Evolutionary conservation across 2,888 invertebrate genomes (phyloP), one percentile per base, ranked within the genome.

Genomic region (Chaetoderma sp.): DNA sequence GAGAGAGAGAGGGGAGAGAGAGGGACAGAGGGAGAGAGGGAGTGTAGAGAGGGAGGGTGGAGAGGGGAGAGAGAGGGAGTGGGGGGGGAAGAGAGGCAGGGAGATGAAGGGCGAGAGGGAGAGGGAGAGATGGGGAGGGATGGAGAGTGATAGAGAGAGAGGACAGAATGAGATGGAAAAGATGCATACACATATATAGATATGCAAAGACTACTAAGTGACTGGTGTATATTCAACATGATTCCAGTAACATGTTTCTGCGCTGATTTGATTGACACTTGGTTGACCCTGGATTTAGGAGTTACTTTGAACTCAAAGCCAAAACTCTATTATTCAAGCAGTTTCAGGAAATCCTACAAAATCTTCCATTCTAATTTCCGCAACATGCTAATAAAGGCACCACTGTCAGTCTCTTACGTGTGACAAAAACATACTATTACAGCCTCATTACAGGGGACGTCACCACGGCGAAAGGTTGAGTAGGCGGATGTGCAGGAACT

Each of bases 61-160:
- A 32, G 45, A 32, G 32, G 44, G 42, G 16, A 25, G 25, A 55
- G 33, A 16, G 28, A 30, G 33, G 21, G 21, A 33, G 33, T 18
- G 42, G 42, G 23, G n/a, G 32, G 36, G 23, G 47, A 21, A 49
- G 33, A 33, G 49, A 33, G 30, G 30, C 27, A 21, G 39, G 47
- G 16, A 55, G 30, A 13, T 13, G 16, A n/a, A 5, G 21, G 21
- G 25, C 23, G 42, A 18, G 33, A 55, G 55, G 47, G 57, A 60
- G 44, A 54, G 50, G 55, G 52, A 58, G 65, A 61, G 61, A 58
- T 52, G 57, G 65, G 52, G 61, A 57, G 61, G 44, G 44, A 61
- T 42, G 33, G 55, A 49, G 4, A 47, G 36, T 13, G 30, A n/a
- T 27, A 25, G 23, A 42, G 23, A 13, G 36, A 16, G 30, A 23